Evolutionary conservation across 37 sponge, comb jelly and placozoan species (phyloP), one percentile per base, ranked within the genome.

Genomic region (Chondrilla cf. caribensis): DNA sequence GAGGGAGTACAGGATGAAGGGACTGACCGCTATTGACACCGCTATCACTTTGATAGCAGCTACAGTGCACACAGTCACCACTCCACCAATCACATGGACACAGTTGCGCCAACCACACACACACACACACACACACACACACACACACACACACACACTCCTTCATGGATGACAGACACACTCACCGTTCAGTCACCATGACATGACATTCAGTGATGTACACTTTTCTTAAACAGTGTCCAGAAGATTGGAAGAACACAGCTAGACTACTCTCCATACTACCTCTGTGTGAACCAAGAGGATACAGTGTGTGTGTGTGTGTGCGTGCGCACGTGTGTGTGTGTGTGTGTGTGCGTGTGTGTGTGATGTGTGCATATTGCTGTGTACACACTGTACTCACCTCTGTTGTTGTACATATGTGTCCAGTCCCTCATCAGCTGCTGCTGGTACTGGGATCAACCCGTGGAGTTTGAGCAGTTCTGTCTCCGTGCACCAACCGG

Each of bases 31-130:
- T 77, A 4, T 38, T n/a, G 3, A n/a, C 25, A 2, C 37, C 29
- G 36, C 29, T 35, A 38, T 35, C 35, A 17, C 7, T 9, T 26
- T 33, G 31, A 29, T 4, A 38, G 38, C 42, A 40, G 9, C 64
- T 15, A 7, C n/a, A 31, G 2, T 62, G n/a, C n/a, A n/a, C n/a
- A n/a, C n/a, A n/a, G n/a, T n/a, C n/a, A n/a, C n/a, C n/a, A n/a
- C n/a, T n/a, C n/a, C n/a, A n/a, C n/a, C n/a, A n/a, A n/a, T n/a
- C n/a, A n/a, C n/a, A n/a, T n/a, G n/a, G n/a, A n/a, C n/a, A 22
- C 15, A 24, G 28, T 79, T 54, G 32, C 70, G 83, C 82, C 83
- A n/a, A 78, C 78, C 58, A 36, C 65, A 39, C 88, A 77, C 54
- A 82, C 83, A 31, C 78, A 83, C 39, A 87, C 77, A 71, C 76